These are phyloP conservation scores for Podilymbus podiceps DNA, from an alignment of 2,113 vertebrate genomes.

Conservation along the genomic window DNA sequence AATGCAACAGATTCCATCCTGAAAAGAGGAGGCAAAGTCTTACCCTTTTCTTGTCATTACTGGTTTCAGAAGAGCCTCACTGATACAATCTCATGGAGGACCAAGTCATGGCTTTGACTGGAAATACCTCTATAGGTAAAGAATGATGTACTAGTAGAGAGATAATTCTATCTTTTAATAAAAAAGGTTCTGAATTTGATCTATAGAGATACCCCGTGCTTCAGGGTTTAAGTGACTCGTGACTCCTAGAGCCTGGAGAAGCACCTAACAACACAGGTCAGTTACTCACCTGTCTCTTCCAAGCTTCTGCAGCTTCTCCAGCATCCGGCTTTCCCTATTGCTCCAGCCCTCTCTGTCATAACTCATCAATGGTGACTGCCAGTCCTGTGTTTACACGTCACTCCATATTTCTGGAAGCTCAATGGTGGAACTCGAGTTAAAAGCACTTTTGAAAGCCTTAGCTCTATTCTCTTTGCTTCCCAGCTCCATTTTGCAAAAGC, in stretches of 20 bases:
- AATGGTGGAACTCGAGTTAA: background rate
- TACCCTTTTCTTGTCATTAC: background rate
- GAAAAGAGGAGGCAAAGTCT: background rate
- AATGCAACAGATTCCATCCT: background rate
- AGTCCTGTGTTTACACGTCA: background rate
- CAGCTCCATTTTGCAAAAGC: background rate
- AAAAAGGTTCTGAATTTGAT: background rate
- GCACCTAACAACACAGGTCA: background rate
- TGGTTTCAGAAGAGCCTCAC: background rate
- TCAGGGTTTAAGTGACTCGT: background rate
- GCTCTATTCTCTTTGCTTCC: background rate
- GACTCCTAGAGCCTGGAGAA: background rate
- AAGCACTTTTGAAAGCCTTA: background rate
- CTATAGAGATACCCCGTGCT: background rate
- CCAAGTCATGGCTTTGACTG: background rate
- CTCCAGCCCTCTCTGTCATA: background rate
- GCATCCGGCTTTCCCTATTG: background rate
- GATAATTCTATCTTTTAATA: background rate
- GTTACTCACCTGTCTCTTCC: background rate
- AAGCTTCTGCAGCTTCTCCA: background rate
- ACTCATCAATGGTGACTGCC: background rate
- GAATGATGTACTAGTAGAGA: background rate
- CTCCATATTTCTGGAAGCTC: background rate
- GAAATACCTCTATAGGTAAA: background rate
- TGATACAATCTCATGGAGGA: background rate